Evolutionary conservation across 2,888 invertebrate species (phyloP).

Genomic region (Bombyx huttoni): DNA sequence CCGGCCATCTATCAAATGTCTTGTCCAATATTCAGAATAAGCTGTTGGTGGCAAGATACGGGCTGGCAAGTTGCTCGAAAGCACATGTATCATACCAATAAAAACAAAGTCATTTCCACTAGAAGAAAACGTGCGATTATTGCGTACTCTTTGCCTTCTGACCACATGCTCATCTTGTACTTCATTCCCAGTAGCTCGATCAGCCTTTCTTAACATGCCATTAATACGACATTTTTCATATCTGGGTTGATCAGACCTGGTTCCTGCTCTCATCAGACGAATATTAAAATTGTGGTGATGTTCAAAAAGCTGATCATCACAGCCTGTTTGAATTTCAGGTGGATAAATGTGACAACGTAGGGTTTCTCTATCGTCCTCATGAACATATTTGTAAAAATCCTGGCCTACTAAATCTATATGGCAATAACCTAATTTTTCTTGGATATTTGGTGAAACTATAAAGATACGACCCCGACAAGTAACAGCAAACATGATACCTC

Average conservation of each 20-base stretch:
- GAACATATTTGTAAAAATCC: constrained; percentile 86
- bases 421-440: constrained; percentile 87
- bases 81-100: constrained; percentile 80
- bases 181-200: constrained; percentile 67
- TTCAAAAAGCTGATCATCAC: constrained; percentile 42
- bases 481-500: constrained; percentile 85
- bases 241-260: constrained; percentile 78
- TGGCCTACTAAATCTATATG: constrained; percentile 93
- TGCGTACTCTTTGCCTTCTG: constrained; percentile 64
- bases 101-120: constrained; percentile 78
- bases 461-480: constrained; percentile 88
- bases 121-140: constrained; percentile 61
- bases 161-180: constrained; percentile 66
- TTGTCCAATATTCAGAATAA: constrained; percentile 89
- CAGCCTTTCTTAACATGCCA: constrained; percentile 74
- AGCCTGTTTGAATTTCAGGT: constrained; percentile 52
- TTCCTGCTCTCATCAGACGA: constrained; percentile 77
- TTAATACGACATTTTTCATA: constrained; percentile 81
- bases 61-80: constrained; percentile 71
- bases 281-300: constrained; percentile 72
- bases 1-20: constrained; percentile 89
- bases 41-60: constrained; percentile 72
- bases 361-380: constrained; percentile 86
- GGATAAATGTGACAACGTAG: constrained; percentile 79
- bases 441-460: constrained; percentile 87